Evolutionary conservation across 2,888 invertebrate genomes (phyloP).

Genomic region (Idaea biselata): DNA sequence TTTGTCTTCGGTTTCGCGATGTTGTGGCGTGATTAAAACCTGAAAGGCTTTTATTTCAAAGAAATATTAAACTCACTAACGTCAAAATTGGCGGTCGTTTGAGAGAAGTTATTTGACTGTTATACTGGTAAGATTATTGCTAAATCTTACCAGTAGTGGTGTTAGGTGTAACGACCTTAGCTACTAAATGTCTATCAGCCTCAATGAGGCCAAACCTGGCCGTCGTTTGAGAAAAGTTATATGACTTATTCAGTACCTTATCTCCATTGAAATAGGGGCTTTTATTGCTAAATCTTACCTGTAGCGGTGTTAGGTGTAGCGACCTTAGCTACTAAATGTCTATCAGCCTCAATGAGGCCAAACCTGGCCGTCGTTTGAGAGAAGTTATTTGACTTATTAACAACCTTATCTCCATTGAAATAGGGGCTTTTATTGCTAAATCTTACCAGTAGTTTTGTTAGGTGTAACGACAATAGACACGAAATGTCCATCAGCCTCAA

Average conservation of each 20-base stretch:
- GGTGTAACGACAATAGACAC: too few species aligned
- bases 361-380: slow-evolving; percentile 84
- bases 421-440: too few species aligned
- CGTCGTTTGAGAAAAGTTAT: slow-evolving; percentile 77
- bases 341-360: slow-evolving; percentile 85
- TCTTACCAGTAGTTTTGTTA: too few species aligned
- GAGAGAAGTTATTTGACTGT: too few species aligned
- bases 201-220: slow-evolving; percentile 88
- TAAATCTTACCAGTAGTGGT: slow-evolving; percentile 81
- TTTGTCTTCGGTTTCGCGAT: too few species aligned
- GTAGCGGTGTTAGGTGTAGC: slow-evolving; percentile 84
- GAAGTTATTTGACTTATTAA: slow-evolving; percentile 52
- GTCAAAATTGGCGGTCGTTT: too few species aligned
- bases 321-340: slow-evolving; percentile 87
- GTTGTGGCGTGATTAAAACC: too few species aligned
- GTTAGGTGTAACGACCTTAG: slow-evolving; percentile 85
- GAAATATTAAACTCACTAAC: too few species aligned
- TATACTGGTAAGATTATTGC: not conserved
- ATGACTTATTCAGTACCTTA: not conserved
- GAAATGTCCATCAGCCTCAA: too few species aligned
- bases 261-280: not conserved
- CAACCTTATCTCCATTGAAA: too few species aligned
- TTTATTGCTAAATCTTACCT: slow-evolving; percentile 55
- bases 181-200: slow-evolving; percentile 85
- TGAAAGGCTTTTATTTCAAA: too few species aligned